Evolutionary conservation across 2,888 invertebrate genomes (phyloP), one percentile per base, ranked within the genome.

Genomic region (Troides oblongomaculatus): DNA sequence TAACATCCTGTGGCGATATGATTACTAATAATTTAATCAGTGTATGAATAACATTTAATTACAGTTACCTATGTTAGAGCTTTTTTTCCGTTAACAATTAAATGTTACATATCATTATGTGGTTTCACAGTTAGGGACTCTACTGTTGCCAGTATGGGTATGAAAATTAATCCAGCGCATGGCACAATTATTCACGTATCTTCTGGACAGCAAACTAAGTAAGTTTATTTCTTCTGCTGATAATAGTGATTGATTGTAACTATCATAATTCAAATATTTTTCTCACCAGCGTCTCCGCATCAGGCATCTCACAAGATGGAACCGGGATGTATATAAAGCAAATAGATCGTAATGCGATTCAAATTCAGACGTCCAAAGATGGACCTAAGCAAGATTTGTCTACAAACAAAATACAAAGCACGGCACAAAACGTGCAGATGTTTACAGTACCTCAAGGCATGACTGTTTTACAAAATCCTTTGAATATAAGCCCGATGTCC

Each of bases 151-250:
- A 90, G 89, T 77, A 91, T 91, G 91, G 92, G 92, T 56, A 92
- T 90, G 91, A 92, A 92, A 77, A 92, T 92, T 6, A 92, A 91
- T 71, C 91, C 91, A 2, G 85, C 91, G 0, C 92, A 92, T 72
- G 92, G 92, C 5, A 91, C 92, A 60, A 91, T 92, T 64, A 92
- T 92, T 21, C 92, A 92, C 67, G 91, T 92, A 25, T 92, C 92
- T 30, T 92, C 92, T 0, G 92, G 92, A 39, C 92, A 92, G 67
- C 92, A 92, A 78, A 91, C 91, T 1, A 92, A 90, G 92, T 92
- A 76, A 86, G 85, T 18, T 21, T 56, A 66, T 60, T 67, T 68
- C 12, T 23, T 59, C 10, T 53, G 0, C 69, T 39, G 12, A 43
- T 43, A 62, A 43, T 43, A 50, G 50, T 50, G 5, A 5, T 18